phyloP scores from a whole-genome alignment of 30 jellyfish, hydroid and myxozoan genomes.

The Turritopsis dohrnii region DNA sequence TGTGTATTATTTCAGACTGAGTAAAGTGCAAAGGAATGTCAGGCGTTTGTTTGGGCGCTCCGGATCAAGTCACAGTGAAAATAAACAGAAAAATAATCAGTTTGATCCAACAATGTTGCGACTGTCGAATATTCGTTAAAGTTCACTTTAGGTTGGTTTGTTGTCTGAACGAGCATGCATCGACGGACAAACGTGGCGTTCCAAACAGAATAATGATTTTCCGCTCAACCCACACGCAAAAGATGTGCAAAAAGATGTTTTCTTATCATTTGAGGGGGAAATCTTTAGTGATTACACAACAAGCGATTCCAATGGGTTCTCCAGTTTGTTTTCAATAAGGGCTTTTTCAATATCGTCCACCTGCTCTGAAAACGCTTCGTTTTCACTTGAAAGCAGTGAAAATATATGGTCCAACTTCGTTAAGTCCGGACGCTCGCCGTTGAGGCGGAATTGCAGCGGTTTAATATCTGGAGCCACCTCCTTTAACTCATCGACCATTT shows the following conservation, averaged over 20 bases:
- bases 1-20: neutral
- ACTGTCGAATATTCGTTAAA: neutral
- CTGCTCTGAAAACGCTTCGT: conserved; percentile 2
- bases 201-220: no score
- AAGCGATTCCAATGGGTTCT: neutral
- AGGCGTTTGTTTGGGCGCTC: neutral
- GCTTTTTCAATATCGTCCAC: conserved; percentile 24
- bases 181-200: no score
- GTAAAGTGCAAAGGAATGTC: neutral
- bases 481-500: conserved; percentile 18
- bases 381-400: conserved; percentile 17
- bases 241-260: neutral
- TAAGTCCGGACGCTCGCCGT: conserved; percentile 42
- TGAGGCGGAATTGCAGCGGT: conserved; percentile 39
- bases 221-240: no score
- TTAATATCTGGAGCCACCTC: conserved; percentile 13
- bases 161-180: no score
- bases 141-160: no score
- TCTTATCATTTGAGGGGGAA: neutral
- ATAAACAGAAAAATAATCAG: neutral
- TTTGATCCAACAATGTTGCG: neutral
- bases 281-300: neutral
- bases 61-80: neutral
- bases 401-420: conserved; percentile 37
- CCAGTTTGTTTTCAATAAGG: conserved; percentile 14